A percentile compares a stretch with the other conserved stretches of the same genome.
Conservation (phyloP, 1,140 invertebrate genomes). For the Drosophila melanogaster region Release_6_plus_ISO1_MT NC_004354.4:16087501-16088000, state of each 20-base stretch:
- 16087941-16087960: not conserved
- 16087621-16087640: slow-evolving; percentile 1
- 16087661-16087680: slow-evolving; percentile 3
- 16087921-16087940: not conserved
- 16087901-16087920: not conserved
- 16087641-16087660: slow-evolving; percentile 10
- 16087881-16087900: not conserved
- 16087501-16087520: not conserved
- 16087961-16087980: not conserved
- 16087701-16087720: too few species aligned
- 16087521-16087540: slow-evolving; percentile 1
- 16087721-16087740: not conserved
- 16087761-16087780: slow-evolving; percentile 78
- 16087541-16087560: slow-evolving; percentile 22
- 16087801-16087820: slow-evolving; percentile 53
- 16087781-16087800: slow-evolving; percentile 78
- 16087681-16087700: slow-evolving; percentile 19
- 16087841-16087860: not conserved
- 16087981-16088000: slow-evolving; percentile 2
- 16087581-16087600: slow-evolving; percentile 39
- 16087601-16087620: slow-evolving; percentile 24
- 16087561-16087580: slow-evolving; percentile 32
- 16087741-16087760: slow-evolving; percentile 60
- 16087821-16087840: slow-evolving; percentile 5
- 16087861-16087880: not conserved